Evolutionary conservation across 2,113 vertebrate genomes (phyloP).

Genomic region (Neomonachus schauinslandi): DNA sequence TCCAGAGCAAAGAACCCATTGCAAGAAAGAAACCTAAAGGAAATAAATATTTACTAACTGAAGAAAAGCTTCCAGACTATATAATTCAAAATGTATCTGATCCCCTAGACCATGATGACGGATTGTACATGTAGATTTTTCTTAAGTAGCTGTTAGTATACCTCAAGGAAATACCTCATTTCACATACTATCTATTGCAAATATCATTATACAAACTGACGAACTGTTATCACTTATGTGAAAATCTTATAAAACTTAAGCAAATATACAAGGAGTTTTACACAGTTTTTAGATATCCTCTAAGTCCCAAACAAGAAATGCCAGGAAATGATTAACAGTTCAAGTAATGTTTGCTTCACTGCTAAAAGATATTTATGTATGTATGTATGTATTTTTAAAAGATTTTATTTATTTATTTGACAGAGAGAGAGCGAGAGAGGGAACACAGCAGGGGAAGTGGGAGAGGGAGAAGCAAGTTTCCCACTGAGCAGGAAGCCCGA

Average conservation of each 20-base stretch:
- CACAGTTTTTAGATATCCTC: not conserved
- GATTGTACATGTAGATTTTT: not conserved
- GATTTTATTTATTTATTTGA: too few relatives aligned
- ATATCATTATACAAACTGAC: not conserved
- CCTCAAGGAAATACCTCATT: constrained; percentile 42
- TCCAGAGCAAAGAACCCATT: not conserved
- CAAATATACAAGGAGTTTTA: not conserved
- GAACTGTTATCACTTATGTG: not conserved
- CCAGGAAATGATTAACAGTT: not conserved
- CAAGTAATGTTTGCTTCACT: not conserved
- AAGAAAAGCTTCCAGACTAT: constrained; percentile 13
- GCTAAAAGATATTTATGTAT: not conserved
- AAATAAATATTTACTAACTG: not conserved
- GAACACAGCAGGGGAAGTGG: too few relatives aligned
- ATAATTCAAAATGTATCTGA: not conserved
- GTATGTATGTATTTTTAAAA: too few relatives aligned
- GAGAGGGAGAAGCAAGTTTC: too few relatives aligned
- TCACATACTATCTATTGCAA: not conserved
- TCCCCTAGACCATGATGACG: not conserved
- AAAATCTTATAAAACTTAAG: constrained; percentile 7
- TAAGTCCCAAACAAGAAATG: constrained; percentile 36
- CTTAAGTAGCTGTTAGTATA: not conserved
- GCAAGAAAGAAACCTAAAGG: not conserved
- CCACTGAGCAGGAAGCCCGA: too few relatives aligned
- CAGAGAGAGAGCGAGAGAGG: too few relatives aligned